Percentiles rank a stretch among this genome's conserved stretches.
These are phyloP conservation scores for Rhagium mordax DNA, from an alignment of 2,888 invertebrate genomes.

Conservation along the genomic window DNA sequence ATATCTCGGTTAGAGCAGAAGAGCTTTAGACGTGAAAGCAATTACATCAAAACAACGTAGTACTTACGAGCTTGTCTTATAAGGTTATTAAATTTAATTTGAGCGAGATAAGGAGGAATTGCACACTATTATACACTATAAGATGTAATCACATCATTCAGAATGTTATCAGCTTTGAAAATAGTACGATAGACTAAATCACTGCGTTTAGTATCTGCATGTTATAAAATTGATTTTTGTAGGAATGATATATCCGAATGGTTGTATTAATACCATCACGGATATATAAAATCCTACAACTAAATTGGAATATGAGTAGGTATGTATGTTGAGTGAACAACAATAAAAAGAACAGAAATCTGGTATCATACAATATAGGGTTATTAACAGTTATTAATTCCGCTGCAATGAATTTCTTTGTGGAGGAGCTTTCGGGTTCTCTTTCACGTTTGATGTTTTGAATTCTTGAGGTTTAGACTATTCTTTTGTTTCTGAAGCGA, in stretches of 20 bases:
- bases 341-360: no score
- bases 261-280: background rate
- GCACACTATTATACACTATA: conserved; percentile 32
- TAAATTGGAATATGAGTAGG: no score
- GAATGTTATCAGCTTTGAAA: conserved; percentile 4
- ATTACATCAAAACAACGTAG: conserved; percentile 44
- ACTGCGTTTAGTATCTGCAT: background rate
- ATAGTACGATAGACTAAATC: background rate
- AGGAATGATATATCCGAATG: background rate
- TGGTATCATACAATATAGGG: no score
- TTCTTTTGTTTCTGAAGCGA: no score
- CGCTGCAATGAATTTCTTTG: no score
- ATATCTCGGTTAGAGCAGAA: conserved; percentile 1
- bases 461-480: no score
- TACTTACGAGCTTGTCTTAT: conserved; percentile 42
- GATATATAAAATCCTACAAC: no score
- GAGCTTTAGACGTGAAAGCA: conserved; percentile 24
- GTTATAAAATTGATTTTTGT: no score
- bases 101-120: conserved; percentile 42
- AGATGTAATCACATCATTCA: background rate
- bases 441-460: no score
- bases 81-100: conserved; percentile 48
- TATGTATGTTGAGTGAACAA: no score
- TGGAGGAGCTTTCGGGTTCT: no score
- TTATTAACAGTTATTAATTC: no score